Base-by-base conservation (phyloP, 2,888 invertebrate genomes). In the Cosmopolites sordidus region DNA sequence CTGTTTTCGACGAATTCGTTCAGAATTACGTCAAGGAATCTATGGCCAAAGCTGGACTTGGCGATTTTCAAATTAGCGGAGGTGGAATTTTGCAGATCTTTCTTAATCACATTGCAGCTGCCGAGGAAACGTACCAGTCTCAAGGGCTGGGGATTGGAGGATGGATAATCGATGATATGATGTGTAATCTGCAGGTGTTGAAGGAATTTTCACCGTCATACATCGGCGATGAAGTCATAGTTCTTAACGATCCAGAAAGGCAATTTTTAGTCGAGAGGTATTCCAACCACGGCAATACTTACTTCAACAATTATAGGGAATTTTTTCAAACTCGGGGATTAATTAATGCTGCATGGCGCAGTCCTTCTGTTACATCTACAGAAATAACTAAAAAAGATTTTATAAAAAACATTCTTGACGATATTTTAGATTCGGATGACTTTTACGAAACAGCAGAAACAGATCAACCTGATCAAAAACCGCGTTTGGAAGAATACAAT, bases 141-240 rank as follows among this genome's bases (percentile, higher is more conserved):
- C 48, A 64, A 48, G 67, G 72, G 46, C 64, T 68, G 51, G 76
- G 55, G 17, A 55, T 51, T 64, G 77, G 78, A 15, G 80, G 80
- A 60, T 85, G 79, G 76, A 77, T 85, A 56, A 71, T 85, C 47
- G 83, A 84, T 64, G 82, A 78, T 1, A 78, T 83, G 68, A 75
- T 78, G 16, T 66, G 76, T 16, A 74, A 80, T 58, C 56, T 74
- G 11, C 75, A 78, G 56, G 71, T 76, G 62, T 78, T 83, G 75
- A 67, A 66, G 42, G 68, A 69, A 52, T 65, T 85, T 9, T 72
- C 75, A 22, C 68, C 73, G 2, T 75, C 77, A 56, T 67, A 76
- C 47, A 60, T 75, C 15, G 80, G 83, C 16, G 80, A 83, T 65
- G 76, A 82, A 59, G 74, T 80, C 0, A 71, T 84, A 60, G 68